These are phyloP conservation scores for Dicerorhinus sumatrensis DNA, from an alignment of 2,113 vertebrate species.

Conservation along the genomic window DNA sequence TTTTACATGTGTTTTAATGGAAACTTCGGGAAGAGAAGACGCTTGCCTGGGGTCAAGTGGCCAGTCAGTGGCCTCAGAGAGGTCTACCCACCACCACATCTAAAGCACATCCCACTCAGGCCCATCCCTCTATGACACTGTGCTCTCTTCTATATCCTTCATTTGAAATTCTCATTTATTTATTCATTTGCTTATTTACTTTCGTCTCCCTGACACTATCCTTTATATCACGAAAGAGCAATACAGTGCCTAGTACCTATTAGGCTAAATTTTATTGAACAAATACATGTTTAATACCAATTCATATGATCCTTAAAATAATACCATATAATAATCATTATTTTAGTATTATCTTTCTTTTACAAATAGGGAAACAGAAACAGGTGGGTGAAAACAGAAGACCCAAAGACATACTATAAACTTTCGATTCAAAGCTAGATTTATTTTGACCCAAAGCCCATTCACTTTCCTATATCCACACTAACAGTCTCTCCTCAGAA, in stretches of 20 bases:
- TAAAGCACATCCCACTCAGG: not conserved
- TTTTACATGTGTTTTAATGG: not conserved
- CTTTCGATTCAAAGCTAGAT: not conserved
- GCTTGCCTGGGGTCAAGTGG: not conserved
- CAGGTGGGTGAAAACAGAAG: not conserved
- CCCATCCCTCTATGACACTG: not conserved
- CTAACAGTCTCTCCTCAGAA: not conserved
- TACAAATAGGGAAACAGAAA: not conserved
- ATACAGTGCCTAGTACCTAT: not conserved
- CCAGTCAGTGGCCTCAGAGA: not conserved
- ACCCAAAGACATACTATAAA: not conserved
- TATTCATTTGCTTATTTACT: not conserved
- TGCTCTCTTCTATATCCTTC: not conserved
- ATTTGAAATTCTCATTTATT: not conserved
- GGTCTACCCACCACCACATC: not conserved
- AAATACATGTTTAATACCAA: not conserved
- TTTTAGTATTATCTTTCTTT: constrained; percentile 34
- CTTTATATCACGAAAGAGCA: not conserved
- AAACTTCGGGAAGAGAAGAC: not conserved
- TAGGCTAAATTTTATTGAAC: not conserved
- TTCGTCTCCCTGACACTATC: not conserved
- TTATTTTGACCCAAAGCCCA: not conserved
- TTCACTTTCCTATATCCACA: not conserved
- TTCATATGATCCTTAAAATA: not conserved
- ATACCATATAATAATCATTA: not conserved